These are phyloP conservation scores for Mus musculus DNA, from an alignment of 2,113 vertebrate species.

Conservation along the genomic window GRCm39 chr4:113309001-113309500, in stretches of 20 bases:
- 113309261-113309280: background rate
- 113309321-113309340: too few species aligned
- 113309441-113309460: background rate
- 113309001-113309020: slow-evolving; percentile 13
- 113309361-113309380: too few species aligned
- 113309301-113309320: too few species aligned
- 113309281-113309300: too few species aligned
- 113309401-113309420: background rate
- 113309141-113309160: too few species aligned
- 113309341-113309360: too few species aligned
- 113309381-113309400: background rate
- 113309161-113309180: too few species aligned
- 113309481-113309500: background rate
- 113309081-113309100: background rate
- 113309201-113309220: background rate
- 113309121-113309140: background rate
- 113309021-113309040: background rate
- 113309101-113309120: background rate
- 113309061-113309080: background rate
- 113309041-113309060: background rate
- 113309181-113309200: background rate
- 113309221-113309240: too few species aligned
- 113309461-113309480: too few species aligned
- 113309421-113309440: background rate
- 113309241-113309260: too few species aligned